phyloP scores from a whole-genome alignment of 1,140 invertebrate genomes.

The Drosophila bipectinata region DNA sequence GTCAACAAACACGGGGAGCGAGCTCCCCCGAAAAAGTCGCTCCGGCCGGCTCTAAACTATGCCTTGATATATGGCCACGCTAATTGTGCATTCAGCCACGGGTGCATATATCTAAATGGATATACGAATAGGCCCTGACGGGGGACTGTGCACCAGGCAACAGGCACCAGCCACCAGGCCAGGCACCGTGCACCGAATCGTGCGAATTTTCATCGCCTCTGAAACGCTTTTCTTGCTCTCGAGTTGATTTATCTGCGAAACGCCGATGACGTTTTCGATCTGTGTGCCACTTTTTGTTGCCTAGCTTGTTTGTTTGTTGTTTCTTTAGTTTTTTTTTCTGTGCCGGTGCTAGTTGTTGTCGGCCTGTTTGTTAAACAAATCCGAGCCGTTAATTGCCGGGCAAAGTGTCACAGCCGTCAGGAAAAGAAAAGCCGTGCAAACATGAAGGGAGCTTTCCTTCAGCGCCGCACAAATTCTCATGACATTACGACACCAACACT shows the following conservation, averaged over 20 bases:
- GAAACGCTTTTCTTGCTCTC: constrained; percentile 70
- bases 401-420: constrained; percentile 64
- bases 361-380: constrained; percentile 79
- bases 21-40: constrained; percentile 9
- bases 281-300: constrained; percentile 55
- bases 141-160: neutral
- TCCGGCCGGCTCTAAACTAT: constrained; percentile 46
- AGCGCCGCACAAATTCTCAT: constrained; percentile 31
- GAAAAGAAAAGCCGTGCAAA: constrained; percentile 14
- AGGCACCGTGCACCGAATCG: constrained; percentile 45
- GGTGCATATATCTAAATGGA: constrained; percentile 34
- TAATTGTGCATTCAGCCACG: constrained; percentile 63
- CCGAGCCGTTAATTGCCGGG: constrained; percentile 71
- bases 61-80: constrained; percentile 64
- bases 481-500: constrained; percentile 51
- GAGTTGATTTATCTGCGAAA: constrained; percentile 73
- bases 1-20: constrained; percentile 68
- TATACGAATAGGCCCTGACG: constrained; percentile 3
- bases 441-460: constrained; percentile 36
- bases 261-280: constrained; percentile 57
- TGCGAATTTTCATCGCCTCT: constrained; percentile 69
- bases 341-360: constrained; percentile 40
- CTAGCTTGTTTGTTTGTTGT: constrained; percentile 41
- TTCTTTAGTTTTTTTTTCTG: constrained; percentile 34
- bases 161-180: constrained; percentile 1